phyloP scores from a whole-genome alignment of 1,140 invertebrate species.

The Lineus longissimus region DNA sequence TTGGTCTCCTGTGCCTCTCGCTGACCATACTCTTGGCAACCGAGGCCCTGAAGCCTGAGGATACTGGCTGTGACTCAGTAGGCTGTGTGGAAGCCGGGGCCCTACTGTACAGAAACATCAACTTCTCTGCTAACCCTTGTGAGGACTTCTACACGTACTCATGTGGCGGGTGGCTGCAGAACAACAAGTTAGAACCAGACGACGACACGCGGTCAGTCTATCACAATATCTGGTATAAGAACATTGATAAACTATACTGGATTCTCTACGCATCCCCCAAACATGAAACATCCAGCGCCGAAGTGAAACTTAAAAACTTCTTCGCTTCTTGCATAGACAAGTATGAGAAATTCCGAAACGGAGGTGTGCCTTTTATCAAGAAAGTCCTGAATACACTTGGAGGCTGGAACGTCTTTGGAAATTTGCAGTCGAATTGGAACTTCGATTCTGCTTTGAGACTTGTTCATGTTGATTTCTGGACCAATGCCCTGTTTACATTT shows the following conservation, averaged over 20 bases:
- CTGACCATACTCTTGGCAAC: background rate
- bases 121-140: conserved; percentile 57
- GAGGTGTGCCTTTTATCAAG: conserved; percentile 32
- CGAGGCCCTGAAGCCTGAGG: background rate
- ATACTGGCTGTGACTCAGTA: conserved; percentile 22
- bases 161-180: conserved; percentile 50
- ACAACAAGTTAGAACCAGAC: conserved; percentile 27
- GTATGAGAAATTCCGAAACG: conserved; percentile 28
- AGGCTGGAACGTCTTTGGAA: conserved; percentile 39
- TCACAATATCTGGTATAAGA: conserved; percentile 30
- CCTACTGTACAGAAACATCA: conserved; percentile 43
- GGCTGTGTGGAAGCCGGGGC: conserved; percentile 34
- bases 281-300: conserved; percentile 10
- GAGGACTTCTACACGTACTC: conserved; percentile 60
- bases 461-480: conserved; percentile 40
- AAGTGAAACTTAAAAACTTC: background rate
- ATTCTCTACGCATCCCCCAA: conserved; percentile 26
- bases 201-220: conserved; percentile 23
- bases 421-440: conserved; percentile 28
- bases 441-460: conserved; percentile 31
- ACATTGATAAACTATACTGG: conserved; percentile 30
- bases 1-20: background rate
- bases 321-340: conserved; percentile 38
- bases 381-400: conserved; percentile 29
- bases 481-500: conserved; percentile 34